phyloP scores from a whole-genome alignment of 2,888 invertebrate species.

The Synergus gifuensis region DNA sequence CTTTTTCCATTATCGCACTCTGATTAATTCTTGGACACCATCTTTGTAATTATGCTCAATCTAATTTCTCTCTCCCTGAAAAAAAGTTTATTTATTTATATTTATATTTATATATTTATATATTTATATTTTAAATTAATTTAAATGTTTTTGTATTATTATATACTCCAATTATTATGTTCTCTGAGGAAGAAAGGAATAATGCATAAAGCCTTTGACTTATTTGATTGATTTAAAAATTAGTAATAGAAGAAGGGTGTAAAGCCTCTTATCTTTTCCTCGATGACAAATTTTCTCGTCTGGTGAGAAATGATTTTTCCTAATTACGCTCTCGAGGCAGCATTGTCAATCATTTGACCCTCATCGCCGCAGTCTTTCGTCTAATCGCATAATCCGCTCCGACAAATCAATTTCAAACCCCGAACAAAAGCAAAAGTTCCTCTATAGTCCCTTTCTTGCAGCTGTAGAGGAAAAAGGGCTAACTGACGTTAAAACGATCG shows the following conservation, averaged over 20 bases:
- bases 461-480: constrained; percentile 36
- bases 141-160: background rate
- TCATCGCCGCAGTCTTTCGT: constrained; percentile 53
- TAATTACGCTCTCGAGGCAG: constrained; percentile 58
- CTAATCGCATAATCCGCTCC: constrained; percentile 66
- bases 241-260: constrained; percentile 19
- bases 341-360: constrained; percentile 43
- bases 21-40: constrained; percentile 32
- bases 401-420: constrained; percentile 61
- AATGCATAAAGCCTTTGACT: background rate
- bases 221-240: constrained; percentile 4
- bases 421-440: constrained; percentile 31
- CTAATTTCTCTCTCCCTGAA: background rate
- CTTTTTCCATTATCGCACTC: constrained; percentile 25
- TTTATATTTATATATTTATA: too few species aligned
- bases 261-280: constrained; percentile 36
- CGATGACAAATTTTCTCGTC: constrained; percentile 44
- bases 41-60: constrained; percentile 12
- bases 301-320: constrained; percentile 66
- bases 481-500: constrained; percentile 33
- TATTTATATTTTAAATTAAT: too few species aligned
- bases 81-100: background rate
- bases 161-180: too few species aligned
- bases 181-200: background rate
- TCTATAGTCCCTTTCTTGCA: constrained; percentile 39